These are phyloP conservation scores for Falco berigora DNA, from an alignment of 2,797 vertebrate genomes.

Conservation along the genomic window DNA sequence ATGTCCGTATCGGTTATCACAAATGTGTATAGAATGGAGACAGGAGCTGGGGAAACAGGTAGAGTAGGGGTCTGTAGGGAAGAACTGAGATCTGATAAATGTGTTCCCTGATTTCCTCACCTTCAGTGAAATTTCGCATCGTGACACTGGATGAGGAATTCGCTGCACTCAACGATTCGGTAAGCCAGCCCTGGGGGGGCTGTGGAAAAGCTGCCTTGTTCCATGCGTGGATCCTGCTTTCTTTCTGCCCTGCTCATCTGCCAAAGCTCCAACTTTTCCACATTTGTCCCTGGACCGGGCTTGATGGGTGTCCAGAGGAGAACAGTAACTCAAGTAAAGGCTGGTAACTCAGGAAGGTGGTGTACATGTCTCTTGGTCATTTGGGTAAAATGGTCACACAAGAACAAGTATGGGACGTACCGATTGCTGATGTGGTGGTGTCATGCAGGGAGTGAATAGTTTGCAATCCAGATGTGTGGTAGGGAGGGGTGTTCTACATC, in stretches of 20 bases:
- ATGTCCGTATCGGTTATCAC: background rate
- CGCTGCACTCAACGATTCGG: conserved; percentile 60
- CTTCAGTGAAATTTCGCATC: conserved; percentile 76
- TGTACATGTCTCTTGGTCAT: background rate
- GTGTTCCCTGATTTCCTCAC: background rate
- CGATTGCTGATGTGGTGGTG: background rate
- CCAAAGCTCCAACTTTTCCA: background rate
- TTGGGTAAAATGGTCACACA: background rate
- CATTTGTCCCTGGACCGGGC: background rate
- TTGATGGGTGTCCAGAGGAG: background rate
- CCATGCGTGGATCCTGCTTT: background rate
- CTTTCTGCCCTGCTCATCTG: background rate
- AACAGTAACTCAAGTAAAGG: background rate
- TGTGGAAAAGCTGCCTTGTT: background rate
- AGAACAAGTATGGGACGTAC: background rate
- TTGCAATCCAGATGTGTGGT: background rate
- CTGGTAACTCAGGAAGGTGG: background rate
- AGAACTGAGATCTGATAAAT: background rate
- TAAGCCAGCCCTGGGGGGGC: conserved; percentile 10
- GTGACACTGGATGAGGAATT: conserved; percentile 75
- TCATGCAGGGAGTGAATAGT: background rate
- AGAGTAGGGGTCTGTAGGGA: background rate
- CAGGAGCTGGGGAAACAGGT: background rate
- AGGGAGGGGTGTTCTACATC: background rate
- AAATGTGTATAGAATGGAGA: background rate